phyloP scores from a whole-genome alignment of 1,140 invertebrate species.

The Drosophila fuyamai region DNA sequence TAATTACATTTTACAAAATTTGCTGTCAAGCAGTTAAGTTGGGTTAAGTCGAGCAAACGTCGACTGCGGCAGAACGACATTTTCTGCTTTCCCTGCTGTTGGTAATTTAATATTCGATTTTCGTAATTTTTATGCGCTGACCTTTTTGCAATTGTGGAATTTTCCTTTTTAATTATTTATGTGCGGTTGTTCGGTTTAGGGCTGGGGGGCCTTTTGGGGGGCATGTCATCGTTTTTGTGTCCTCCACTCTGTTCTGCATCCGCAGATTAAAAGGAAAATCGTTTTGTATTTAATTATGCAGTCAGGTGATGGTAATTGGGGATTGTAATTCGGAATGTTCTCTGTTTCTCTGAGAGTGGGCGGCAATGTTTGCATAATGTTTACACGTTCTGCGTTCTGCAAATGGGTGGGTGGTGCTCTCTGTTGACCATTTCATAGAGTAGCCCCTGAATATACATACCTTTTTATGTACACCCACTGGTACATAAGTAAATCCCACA shows the following conservation, averaged over 20 bases:
- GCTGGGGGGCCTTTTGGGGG: background rate
- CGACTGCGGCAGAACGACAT: constrained; percentile 15
- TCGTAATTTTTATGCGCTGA: constrained; percentile 77
- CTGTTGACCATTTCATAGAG: constrained; percentile 41
- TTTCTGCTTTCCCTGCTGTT: constrained; percentile 30
- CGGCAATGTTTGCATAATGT: constrained; percentile 46
- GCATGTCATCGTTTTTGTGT: constrained; percentile 33
- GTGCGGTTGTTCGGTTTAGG: constrained; percentile 49
- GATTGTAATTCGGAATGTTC: constrained; percentile 59
- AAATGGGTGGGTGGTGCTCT: background rate
- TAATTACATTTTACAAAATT: constrained; percentile 84
- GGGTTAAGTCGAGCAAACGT: constrained; percentile 76
- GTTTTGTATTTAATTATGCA: constrained; percentile 80
- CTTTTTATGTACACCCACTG: constrained; percentile 8
- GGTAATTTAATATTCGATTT: constrained; percentile 83
- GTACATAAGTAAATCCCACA: constrained; percentile 33
- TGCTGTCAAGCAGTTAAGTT: constrained; percentile 83
- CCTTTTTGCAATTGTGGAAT: constrained; percentile 80
- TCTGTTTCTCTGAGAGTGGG: constrained; percentile 7
- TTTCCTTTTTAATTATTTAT: constrained; percentile 83
- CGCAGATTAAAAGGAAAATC: constrained; percentile 77
- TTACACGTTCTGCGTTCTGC: constrained; percentile 20
- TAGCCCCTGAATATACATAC: background rate
- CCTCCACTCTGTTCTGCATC: constrained; percentile 17
- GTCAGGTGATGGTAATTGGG: constrained; percentile 76